Conservation (phyloP, 2,888 invertebrate species). For the Philaethria dido region DNA sequence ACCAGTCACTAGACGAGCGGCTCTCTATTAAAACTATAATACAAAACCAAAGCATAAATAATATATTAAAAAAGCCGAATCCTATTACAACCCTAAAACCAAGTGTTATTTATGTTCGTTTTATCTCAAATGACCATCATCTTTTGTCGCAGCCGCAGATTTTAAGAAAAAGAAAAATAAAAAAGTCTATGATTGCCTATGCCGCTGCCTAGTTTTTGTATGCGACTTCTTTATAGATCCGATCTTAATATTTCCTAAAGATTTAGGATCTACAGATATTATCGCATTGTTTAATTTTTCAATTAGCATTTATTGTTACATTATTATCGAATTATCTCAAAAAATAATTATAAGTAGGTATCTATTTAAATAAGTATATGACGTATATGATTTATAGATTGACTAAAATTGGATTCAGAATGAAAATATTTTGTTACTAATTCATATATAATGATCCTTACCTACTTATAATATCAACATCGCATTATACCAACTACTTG, state of each 20-base stretch:
- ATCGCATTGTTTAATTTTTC: conserved; percentile 27
- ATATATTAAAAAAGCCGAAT: conserved; percentile 26
- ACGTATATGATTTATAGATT: background rate
- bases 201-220: conserved; percentile 56
- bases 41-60: conserved; percentile 18
- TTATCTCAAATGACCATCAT: conserved; percentile 66
- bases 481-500: no score
- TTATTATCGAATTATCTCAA: background rate
- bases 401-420: background rate
- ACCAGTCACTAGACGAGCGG: background rate
- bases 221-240: conserved; percentile 74
- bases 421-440: no score
- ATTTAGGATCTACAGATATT: conserved; percentile 46
- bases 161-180: conserved; percentile 60
- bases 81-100: conserved; percentile 53
- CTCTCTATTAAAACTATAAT: conserved; percentile 10
- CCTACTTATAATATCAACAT: no score
- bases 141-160: conserved; percentile 75
- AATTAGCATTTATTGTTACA: conserved; percentile 22
- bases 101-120: conserved; percentile 77
- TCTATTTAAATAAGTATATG: background rate
- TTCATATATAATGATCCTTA: no score
- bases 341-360: background rate
- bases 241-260: conserved; percentile 71
- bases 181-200: conserved; percentile 57